Evolutionary conservation across 2,113 vertebrate genomes (phyloP), one percentile per base, ranked within the genome.

Genomic region (Tenrec ecaudatus): DNA sequence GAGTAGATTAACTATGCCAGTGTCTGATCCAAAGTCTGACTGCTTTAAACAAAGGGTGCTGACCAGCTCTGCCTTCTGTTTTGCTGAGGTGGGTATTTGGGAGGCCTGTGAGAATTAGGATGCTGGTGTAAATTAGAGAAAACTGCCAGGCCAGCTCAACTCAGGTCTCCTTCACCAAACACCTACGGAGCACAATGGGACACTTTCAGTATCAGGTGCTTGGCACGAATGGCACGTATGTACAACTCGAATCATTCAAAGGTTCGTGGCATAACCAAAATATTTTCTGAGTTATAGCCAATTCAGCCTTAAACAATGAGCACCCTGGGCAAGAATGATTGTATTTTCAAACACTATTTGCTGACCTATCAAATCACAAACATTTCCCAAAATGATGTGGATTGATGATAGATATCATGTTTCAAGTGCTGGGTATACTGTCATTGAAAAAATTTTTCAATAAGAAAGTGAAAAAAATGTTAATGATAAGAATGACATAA

Each of bases 371-470:
- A 85, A 80, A 78, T 86, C 78, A 5, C 2, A 89, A 89, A 88
- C 25, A 36, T 89, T 91, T 81, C 29, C 84, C 90, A 62, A 60
- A 83, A 68, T 11, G 89, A 57, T 47, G 19, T 79, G 66, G 75
- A 94, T 71, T 87, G 68, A 77, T 83, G 36, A 86, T 7, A 76
- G 11, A 60, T 60, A 87, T 95, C 19, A 36, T 71, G 78, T 94
- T 86, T 92, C 27, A 90, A 58, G 88, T 90, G 3, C 57, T 88
- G 33, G 14, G 9, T 76, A 92, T 93, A 92, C 73, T 12, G 57
- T 73, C 20, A 88, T 40, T 86, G 68, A 22, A 93, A 83, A 36
- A 17, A 38, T 86, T 43, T 53, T 53, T 53, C 9, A 53, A 10
- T 53, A 53, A 53, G 47, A 53, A 92, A 82, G 10, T 75, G 84